Evolutionary conservation across 2,113 vertebrate genomes (phyloP), one percentile per base, ranked within the genome.

Genomic region (Mesoclemmys tuberculata): DNA sequence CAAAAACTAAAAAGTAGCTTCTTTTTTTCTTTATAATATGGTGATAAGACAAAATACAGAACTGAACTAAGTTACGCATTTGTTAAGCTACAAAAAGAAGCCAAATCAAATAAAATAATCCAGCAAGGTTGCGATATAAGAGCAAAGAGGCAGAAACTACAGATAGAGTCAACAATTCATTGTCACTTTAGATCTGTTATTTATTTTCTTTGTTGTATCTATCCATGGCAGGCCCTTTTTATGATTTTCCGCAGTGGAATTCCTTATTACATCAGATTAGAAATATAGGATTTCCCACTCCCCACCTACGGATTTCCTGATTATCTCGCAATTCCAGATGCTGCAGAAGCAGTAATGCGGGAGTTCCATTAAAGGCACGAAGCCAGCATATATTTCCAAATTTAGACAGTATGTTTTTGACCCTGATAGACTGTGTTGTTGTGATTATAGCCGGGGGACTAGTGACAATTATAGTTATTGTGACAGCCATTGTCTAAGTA

Each of bases 221-320:
- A 75, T 75, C 5, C 51, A 9, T 19, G 80, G 1, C 22, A 61
- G 26, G 38, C 48, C 82, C 11, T 79, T 10, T 16, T 84, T 9
- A 22, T 83, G 0, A 9, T 29, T 95, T 97, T 94, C 90, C 51
- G n/a, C 81, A 90, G n/a, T 85, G 85, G 86, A 96, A 93, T 87
- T 94, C 49, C 48, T 8, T 51, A 84, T 89, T 79, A 90, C 13
- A 55, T 95, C 55, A 89, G 64, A 75, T 78, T 22, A 74, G 44
- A 35, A 89, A 85, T 84, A 94, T 56, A 97, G 79, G 91, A 95
- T 94, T 96, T 96, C 88, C 54, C 29, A 89, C 88, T 87, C 95
- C 88, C 92, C 82, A 95, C 38, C 46, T 64, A 75, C 18, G 54
- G 84, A 89, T 94, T 95, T 96, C 80, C 91, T 91, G 46, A 91